These are phyloP conservation scores for Encarsia formosa DNA, from an alignment of 2,888 invertebrate genomes.

Conservation along the genomic window DNA sequence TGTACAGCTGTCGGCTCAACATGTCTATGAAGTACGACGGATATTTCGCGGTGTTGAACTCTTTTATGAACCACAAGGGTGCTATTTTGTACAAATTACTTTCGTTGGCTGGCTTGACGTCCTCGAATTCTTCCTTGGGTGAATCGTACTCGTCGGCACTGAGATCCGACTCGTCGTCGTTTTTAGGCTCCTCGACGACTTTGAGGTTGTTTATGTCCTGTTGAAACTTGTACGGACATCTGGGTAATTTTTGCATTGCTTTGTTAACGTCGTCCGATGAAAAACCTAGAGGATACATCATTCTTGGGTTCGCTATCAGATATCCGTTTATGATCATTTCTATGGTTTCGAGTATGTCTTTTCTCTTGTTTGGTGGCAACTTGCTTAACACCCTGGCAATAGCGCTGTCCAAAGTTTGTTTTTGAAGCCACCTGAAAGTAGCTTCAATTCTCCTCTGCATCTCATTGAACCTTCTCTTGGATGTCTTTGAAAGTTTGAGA, in stretches of 20 bases:
- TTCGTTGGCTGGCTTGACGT: slow-evolving; percentile 22
- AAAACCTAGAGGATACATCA: slow-evolving; percentile 58
- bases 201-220: slow-evolving; percentile 25
- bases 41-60: slow-evolving; percentile 59
- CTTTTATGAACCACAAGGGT: slow-evolving; percentile 61
- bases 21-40: slow-evolving; percentile 69
- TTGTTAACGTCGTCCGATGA: slow-evolving; percentile 25
- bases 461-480: slow-evolving; percentile 53
- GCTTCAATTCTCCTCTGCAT: slow-evolving; percentile 68
- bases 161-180: slow-evolving; percentile 28
- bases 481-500: slow-evolving; percentile 55
- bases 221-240: slow-evolving; percentile 34
- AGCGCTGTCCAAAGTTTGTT: slow-evolving; percentile 67
- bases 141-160: slow-evolving; percentile 28
- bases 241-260: slow-evolving; percentile 3
- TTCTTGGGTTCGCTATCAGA: slow-evolving; percentile 56
- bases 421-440: slow-evolving; percentile 72
- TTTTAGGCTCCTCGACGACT: slow-evolving; percentile 24
- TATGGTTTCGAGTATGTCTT: slow-evolving; percentile 57
- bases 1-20: slow-evolving; percentile 60
- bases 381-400: slow-evolving; percentile 63
- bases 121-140: slow-evolving; percentile 25
- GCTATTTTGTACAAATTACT: slow-evolving; percentile 19
- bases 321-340: slow-evolving; percentile 65
- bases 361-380: slow-evolving; percentile 57